These are phyloP conservation scores for Temnothorax rugatulus DNA, from an alignment of 2,888 invertebrate genomes.

Conservation along the genomic window DNA sequence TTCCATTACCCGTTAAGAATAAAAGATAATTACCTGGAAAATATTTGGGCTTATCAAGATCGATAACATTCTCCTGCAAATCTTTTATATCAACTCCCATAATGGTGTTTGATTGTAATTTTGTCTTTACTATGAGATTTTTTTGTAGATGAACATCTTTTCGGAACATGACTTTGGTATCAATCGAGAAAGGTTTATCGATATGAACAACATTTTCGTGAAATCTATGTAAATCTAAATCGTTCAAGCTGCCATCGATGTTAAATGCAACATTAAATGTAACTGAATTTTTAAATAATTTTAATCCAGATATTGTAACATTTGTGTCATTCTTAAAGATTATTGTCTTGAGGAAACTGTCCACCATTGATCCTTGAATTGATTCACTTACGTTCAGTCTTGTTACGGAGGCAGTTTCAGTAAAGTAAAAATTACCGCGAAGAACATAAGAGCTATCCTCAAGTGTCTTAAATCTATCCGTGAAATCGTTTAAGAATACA, in stretches of 20 bases:
- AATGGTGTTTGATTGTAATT: constrained; percentile 69
- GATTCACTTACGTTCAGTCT: constrained; percentile 67
- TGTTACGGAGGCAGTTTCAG: constrained; percentile 57
- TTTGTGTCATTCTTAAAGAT: constrained; percentile 69
- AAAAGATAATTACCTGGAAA: constrained; percentile 70
- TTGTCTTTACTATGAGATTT: constrained; percentile 68
- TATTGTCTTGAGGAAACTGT: constrained; percentile 69
- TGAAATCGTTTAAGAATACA: constrained; percentile 62
- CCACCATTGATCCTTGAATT: constrained; percentile 67
- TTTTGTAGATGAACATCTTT: constrained; percentile 68
- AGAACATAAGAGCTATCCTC: constrained; percentile 65
- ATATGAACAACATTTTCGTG: constrained; percentile 74
- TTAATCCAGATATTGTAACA: constrained; percentile 70
- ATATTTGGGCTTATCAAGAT: constrained; percentile 70
- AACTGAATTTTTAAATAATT: constrained; percentile 72
- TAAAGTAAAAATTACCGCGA: constrained; percentile 69
- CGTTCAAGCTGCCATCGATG: constrained; percentile 74
- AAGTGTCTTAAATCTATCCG: constrained; percentile 63
- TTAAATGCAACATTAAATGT: constrained; percentile 68
- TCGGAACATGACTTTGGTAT: constrained; percentile 72
- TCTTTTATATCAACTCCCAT: constrained; percentile 74
- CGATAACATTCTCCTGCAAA: constrained; percentile 70
- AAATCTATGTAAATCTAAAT: constrained; percentile 75
- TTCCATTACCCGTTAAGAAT: background rate
- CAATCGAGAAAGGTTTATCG: constrained; percentile 69